Evolutionary conservation across 2,113 vertebrate species (phyloP).

Genomic region (Coryphaenoides rupestris): DNA sequence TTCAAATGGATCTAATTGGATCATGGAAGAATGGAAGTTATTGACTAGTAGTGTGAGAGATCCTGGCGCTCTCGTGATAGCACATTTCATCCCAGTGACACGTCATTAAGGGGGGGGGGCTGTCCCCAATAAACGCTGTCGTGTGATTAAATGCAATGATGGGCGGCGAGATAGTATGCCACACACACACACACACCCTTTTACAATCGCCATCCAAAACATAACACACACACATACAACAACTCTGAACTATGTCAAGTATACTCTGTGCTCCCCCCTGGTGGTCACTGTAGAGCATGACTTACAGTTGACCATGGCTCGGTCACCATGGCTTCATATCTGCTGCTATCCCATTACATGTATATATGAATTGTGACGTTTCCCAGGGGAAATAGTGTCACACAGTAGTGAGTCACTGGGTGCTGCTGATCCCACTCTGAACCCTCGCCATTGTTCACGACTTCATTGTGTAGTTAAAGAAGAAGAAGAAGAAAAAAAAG

Average conservation of each 20-base stretch:
- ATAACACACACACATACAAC: neutral
- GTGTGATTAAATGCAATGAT: slow-evolving; percentile 35
- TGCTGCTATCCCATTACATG: neutral
- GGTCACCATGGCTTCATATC: too few species aligned
- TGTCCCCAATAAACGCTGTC: slow-evolving; percentile 17
- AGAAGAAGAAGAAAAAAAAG: too few species aligned
- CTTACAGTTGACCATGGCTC: too few species aligned
- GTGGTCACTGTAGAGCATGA: slow-evolving; percentile 44
- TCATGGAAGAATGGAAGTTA: slow-evolving; percentile 58
- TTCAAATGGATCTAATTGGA: slow-evolving; percentile 60
- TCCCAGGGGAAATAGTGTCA: neutral
- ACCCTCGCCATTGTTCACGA: too few species aligned
- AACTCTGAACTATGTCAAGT: slow-evolving; percentile 17
- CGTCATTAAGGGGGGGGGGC: neutral
- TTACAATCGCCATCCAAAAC: too few species aligned
- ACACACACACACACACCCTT: neutral
- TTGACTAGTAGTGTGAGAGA: slow-evolving; percentile 50
- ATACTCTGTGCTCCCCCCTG: slow-evolving; percentile 63
- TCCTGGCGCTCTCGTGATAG: slow-evolving; percentile 34
- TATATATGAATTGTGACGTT: neutral
- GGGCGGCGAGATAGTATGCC: slow-evolving; percentile 26
- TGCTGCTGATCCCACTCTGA: slow-evolving; percentile 16
- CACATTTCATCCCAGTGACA: slow-evolving; percentile 43
- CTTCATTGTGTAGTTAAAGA: too few species aligned
- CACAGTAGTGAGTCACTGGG: slow-evolving; percentile 1